A percentile compares a stretch with the other conserved stretches of the same genome.
These are phyloP conservation scores for Noctua pronuba DNA, from an alignment of 2,888 invertebrate species.

Conservation along the genomic window DNA sequence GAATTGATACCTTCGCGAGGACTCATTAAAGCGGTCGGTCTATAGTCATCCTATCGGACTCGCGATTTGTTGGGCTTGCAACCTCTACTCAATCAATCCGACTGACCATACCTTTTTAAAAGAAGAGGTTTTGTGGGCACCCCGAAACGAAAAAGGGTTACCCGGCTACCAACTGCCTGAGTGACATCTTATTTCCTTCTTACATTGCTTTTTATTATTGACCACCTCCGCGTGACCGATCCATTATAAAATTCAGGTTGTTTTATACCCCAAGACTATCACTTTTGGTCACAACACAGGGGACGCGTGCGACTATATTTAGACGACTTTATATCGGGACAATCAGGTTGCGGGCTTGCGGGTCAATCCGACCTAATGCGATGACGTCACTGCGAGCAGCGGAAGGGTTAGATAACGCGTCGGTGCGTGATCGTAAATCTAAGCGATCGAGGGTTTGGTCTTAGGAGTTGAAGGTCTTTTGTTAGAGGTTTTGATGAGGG, in stretches of 20 bases:
- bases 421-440: slow-evolving; percentile 62
- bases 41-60: background rate
- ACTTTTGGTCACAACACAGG: slow-evolving; percentile 43
- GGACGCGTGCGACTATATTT: slow-evolving; percentile 73
- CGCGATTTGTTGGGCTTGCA: background rate
- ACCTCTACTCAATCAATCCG: background rate
- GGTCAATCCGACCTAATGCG: slow-evolving; percentile 77
- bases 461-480: slow-evolving; percentile 55
- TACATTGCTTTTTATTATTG: background rate
- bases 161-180: background rate
- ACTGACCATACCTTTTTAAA: too few relatives aligned
- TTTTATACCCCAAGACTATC: slow-evolving; percentile 3
- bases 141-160: background rate
- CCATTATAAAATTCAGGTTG: slow-evolving; percentile 2
- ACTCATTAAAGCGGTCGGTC: too few relatives aligned
- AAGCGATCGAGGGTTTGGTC: slow-evolving; percentile 52
- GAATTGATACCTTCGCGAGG: too few relatives aligned
- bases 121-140: too few relatives aligned
- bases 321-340: slow-evolving; percentile 72
- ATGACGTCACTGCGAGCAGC: slow-evolving; percentile 74
- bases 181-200: slow-evolving; percentile 1
- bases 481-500: slow-evolving; percentile 22
- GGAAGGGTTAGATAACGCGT: slow-evolving; percentile 65
- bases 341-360: slow-evolving; percentile 74
- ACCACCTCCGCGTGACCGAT: background rate